Percentiles rank a stretch among this genome's conserved stretches.
Conservation (phyloP, 2,113 vertebrate species). For the Podiceps cristatus region DNA sequence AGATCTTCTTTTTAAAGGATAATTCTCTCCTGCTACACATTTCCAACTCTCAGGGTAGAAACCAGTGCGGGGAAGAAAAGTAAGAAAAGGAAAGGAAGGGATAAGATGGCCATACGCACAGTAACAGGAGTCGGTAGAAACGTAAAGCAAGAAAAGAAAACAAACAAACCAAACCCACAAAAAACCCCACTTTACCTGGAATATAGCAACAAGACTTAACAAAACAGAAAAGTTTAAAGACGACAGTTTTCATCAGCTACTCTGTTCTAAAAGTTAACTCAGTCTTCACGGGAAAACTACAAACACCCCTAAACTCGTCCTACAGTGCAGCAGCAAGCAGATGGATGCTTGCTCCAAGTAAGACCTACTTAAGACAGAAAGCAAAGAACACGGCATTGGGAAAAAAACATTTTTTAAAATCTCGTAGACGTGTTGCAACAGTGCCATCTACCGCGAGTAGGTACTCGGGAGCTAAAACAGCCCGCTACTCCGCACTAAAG, state of each 20-base stretch:
- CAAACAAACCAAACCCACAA: too few relatives aligned
- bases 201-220: background rate
- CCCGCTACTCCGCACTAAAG: rapidly evolving
- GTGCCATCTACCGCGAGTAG: background rate
- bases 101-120: rapidly evolving
- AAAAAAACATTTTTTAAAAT: rapidly evolving
- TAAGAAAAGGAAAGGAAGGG: too few relatives aligned
- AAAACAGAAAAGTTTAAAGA: background rate
- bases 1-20: background rate
- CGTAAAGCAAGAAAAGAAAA: background rate
- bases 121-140: background rate
- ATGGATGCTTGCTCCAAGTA: rapidly evolving
- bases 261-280: background rate
- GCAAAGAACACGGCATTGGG: rapidly evolving
- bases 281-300: background rate
- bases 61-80: too few relatives aligned
- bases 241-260: background rate
- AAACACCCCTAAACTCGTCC: too few relatives aligned
- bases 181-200: background rate
- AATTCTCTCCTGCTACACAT: background rate
- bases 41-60: background rate
- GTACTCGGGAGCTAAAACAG: rapidly evolving
- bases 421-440: rapidly evolving
- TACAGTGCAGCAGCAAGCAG: rapidly evolving
- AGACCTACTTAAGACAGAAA: too few relatives aligned